Evolutionary conservation across 2,797 vertebrate species (phyloP), one percentile per base, ranked within the genome.

Genomic region (Leuciscus waleckii): DNA sequence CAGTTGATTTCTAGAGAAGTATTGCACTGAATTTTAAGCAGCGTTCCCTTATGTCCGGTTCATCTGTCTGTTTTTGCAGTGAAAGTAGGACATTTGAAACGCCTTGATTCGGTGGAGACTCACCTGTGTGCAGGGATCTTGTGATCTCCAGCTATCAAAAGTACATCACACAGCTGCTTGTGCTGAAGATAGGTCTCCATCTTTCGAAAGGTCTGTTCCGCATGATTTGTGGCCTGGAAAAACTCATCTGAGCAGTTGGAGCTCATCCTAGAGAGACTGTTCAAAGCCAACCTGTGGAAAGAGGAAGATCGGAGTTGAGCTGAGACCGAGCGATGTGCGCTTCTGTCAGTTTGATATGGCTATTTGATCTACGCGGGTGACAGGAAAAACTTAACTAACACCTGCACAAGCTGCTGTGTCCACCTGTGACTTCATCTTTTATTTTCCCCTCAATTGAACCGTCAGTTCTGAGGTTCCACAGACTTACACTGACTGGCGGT

Each of bases 121-220:
- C 88, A 98, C 98, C 98, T 97, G 93, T 99, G 98, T 63, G 98
- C 98, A 2, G 98, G 97, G 87, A 99, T 99, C 92, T 96, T 98
- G 83, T 97, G 97, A 88, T 98, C 96, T 1, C 98, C 98, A 0
- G 93, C 98, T 85, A 99, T 95, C 86, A 99, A 94, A 46, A 99
- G 94, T 68, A 99, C 98, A 19, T 99, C 98, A 32, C 98, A 99
- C 85, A 99, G 94, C 92, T 98, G 97, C 91, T 98, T 97, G 93
- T 99, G 97, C 94, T 98, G 98, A 83, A 99, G 95, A 87, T 99
- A 99, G 79, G 92, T 98, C 92, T 98, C 97, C 97, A 99, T 99
- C 91, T 97, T 99, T 81, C 95, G 96, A 89, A 99, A 98, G 0
- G 97, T 98, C 93, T 98, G 95, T 92, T 98, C 96, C 2, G 97